phyloP scores from a whole-genome alignment of 2,113 vertebrate genomes.

The human (Homo sapiens) region GRCh38 chr13:113259001-113259500 shows the following conservation, averaged over 20 bases:
- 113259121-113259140: not conserved
- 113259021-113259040: not conserved
- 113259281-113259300: not conserved
- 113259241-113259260: not conserved
- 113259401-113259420: accelerated
- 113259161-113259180: too few relatives aligned
- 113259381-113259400: too few relatives aligned
- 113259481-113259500: not conserved
- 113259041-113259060: not conserved
- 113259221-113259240: too few relatives aligned
- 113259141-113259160: not conserved
- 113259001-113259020: not conserved
- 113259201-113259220: not conserved
- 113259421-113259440: not conserved
- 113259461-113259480: too few relatives aligned
- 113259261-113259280: not conserved
- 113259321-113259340: not conserved
- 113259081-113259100: not conserved
- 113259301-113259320: not conserved
- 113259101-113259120: too few relatives aligned
- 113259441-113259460: too few relatives aligned
- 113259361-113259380: not conserved
- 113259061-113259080: not conserved
- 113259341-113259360: not conserved
- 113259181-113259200: too few relatives aligned